A percentile compares a stretch with the other conserved stretches of the same genome.
Evolutionary conservation across 2,888 invertebrate genomes (phyloP).

Genomic region (Portevinia maculata): DNA sequence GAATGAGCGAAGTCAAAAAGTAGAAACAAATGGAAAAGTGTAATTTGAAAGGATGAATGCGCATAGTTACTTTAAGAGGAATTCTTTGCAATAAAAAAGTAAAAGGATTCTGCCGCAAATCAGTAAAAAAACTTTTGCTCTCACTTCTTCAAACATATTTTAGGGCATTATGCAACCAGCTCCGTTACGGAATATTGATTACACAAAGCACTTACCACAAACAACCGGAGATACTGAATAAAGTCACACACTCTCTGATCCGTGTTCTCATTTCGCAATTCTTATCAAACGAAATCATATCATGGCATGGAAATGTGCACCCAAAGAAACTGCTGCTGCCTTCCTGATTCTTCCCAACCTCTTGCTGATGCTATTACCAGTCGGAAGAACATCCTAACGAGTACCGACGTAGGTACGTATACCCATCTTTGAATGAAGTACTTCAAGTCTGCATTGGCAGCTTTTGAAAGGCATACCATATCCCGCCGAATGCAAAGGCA

Average conservation of each 20-base stretch:
- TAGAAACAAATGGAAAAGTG: constrained; percentile 10
- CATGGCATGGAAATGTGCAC: constrained; percentile 49
- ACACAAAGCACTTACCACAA: constrained; percentile 21
- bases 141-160: not conserved
- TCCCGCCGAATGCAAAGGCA: constrained; percentile 7
- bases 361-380: not conserved
- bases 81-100: too few relatives aligned
- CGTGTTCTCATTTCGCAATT: constrained; percentile 3
- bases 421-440: constrained; percentile 24
- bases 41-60: not conserved
- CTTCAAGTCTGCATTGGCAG: constrained; percentile 35
- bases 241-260: constrained; percentile 24
- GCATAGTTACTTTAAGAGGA: too few relatives aligned
- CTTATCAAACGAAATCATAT: constrained; percentile 30
- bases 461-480: constrained; percentile 30
- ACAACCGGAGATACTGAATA: constrained; percentile 15
- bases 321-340: constrained; percentile 26
- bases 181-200: constrained; percentile 4
- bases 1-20: constrained; percentile 1
- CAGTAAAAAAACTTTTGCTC: not conserved
- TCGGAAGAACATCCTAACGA: constrained; percentile 53
- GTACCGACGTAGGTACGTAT: constrained; percentile 27
- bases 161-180: not conserved
- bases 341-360: not conserved
- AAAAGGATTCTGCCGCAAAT: not conserved